A percentile compares a stretch with the other conserved stretches of the same genome.
These are phyloP conservation scores for Zaprionus kolodkinae DNA, from an alignment of 1,140 invertebrate species.

Conservation along the genomic window DNA sequence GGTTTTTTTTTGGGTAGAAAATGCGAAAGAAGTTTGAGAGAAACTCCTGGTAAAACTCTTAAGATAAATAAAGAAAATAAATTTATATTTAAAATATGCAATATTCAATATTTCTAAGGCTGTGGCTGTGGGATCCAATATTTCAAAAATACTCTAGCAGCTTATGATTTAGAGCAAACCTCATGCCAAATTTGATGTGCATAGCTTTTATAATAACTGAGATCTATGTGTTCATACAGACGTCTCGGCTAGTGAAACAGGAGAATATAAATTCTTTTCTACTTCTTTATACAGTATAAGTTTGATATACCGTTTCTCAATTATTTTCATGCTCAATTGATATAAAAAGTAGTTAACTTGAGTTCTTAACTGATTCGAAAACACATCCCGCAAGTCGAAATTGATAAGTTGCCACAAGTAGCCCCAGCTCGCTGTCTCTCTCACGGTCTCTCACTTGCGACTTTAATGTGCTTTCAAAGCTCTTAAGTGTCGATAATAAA, in stretches of 20 bases:
- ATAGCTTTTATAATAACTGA: no score
- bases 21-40: background rate
- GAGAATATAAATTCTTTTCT: no score
- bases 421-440: background rate
- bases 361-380: background rate
- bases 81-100: no score
- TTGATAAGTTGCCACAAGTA: background rate
- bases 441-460: background rate
- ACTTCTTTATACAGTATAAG: no score
- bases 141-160: no score
- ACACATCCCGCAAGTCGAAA: background rate
- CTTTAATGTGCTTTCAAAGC: constrained; percentile 3
- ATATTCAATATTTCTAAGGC: no score
- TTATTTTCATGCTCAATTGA: background rate
- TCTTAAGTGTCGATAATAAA: constrained; percentile 7
- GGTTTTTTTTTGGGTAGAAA: background rate
- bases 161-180: no score
- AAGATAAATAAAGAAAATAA: background rate
- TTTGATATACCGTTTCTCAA: no score
- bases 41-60: background rate
- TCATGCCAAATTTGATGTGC: no score
- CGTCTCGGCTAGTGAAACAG: no score
- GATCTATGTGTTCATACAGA: no score
- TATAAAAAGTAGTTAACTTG: background rate
- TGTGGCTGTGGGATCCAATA: no score